phyloP scores from a whole-genome alignment of 1,140 invertebrate species.

The Leptinotarsa undecemlineata region DNA sequence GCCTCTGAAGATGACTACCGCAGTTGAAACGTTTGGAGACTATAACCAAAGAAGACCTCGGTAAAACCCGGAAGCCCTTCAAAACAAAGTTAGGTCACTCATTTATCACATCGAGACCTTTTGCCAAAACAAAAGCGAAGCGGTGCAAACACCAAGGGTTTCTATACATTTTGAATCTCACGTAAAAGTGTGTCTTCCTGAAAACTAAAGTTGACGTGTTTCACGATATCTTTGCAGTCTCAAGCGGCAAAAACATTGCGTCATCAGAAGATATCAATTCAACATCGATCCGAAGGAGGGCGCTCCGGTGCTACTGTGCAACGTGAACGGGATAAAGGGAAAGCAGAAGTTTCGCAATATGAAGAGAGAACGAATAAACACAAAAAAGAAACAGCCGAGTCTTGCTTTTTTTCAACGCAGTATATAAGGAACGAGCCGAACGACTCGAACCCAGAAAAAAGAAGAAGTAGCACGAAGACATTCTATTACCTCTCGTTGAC shows the following conservation, averaged over 20 bases:
- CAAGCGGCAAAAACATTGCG: too few species aligned
- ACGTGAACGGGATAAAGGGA: conserved; percentile 28
- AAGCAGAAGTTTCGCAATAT: conserved; percentile 40
- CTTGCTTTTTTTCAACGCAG: conserved; percentile 22
- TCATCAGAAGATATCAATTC: conserved; percentile 36
- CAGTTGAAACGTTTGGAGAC: too few species aligned
- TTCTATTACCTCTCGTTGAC: conserved; percentile 93
- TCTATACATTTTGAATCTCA: too few species aligned
- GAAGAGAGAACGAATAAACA: conserved; percentile 24
- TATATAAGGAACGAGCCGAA: conserved; percentile 23
- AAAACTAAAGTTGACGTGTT: too few species aligned
- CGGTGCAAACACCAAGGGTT: too few species aligned
- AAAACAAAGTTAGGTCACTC: conserved; percentile 19
- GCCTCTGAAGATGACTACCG: too few species aligned
- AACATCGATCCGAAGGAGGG: conserved; percentile 30
- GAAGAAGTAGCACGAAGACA: conserved; percentile 34
- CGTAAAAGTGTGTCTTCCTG: too few species aligned
- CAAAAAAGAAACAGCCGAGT: conserved; percentile 20
- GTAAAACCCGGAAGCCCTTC: too few species aligned
- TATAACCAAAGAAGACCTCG: too few species aligned
- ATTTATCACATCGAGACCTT: too few species aligned
- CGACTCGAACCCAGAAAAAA: conserved; percentile 33
- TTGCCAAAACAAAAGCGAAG: too few species aligned
- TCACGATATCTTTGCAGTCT: too few species aligned
- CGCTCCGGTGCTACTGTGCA: conserved; percentile 17